Base-by-base conservation (phyloP, 2,113 vertebrate species). In the Cavia porcellus region DNA sequence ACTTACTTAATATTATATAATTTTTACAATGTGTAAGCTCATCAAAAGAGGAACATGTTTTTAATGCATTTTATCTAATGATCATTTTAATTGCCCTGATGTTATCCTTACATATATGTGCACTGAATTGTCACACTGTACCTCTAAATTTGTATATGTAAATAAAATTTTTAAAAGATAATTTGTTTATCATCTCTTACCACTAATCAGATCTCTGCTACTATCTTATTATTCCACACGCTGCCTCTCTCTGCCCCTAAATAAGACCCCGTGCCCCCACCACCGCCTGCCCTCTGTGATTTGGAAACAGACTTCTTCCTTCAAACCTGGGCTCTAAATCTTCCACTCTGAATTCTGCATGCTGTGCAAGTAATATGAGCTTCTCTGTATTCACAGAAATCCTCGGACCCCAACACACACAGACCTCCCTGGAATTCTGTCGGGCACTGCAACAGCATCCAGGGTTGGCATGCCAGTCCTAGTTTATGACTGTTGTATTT, bases 1-100 rank as follows among this genome's bases (percentile, higher is more conserved):
- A 87, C 61, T 35, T 25, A 87, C 61, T 35, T 88, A 75, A 62
- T 20, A 28, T 8, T 70, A 68, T 25, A 52, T 30, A 86, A 19
- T 90, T 89, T 92, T 24, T 62, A 15, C n/a, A 74, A 55, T 50
- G 38, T 62, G 20, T 57, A 94, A 50, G 20, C 20, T 95, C 62
- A 89, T n/a, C 80, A 45, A 32, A 38, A 84, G 3, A 12, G 30
- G n/a, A 89, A 12, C 24, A 61, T 35, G 20, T 86, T 86, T 85
- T 35, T 52, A 70, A 84, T 90, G 25, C 38, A 70, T 95, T 82
- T 88, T 72, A 86, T 47, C 82, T 94, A 10, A 80, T 62, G 14
- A 30, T 30, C 77, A 83, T 28, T 82, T 86, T 88, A 61, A 74
- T 24, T 62, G 32, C 3, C 15, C 52, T 28, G 8, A 55, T 22